phyloP scores from a whole-genome alignment of 2,888 invertebrate species.

The Hirtodrosophila confusa region DNA sequence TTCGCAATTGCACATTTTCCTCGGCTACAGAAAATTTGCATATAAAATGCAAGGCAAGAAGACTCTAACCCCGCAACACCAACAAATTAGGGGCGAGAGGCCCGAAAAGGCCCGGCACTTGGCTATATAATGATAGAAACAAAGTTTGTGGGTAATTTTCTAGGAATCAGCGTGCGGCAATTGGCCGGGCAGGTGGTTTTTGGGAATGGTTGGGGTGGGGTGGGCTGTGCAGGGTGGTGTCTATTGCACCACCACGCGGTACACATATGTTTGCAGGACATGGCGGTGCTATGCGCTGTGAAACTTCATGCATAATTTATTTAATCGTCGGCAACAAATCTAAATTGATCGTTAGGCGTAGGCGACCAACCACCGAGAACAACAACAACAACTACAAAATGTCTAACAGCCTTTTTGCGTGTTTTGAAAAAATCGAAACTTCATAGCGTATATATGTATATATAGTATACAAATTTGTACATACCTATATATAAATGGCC shows the following conservation, averaged over 20 bases:
- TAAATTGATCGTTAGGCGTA: conserved; percentile 79
- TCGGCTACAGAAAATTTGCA: conserved; percentile 57
- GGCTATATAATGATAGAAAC: conserved; percentile 17
- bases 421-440: conserved; percentile 25
- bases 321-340: conserved; percentile 81
- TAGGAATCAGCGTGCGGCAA: conserved; percentile 36
- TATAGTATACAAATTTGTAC: neutral
- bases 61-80: conserved; percentile 24
- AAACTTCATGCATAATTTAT: conserved; percentile 78
- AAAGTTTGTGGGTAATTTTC: conserved; percentile 50
- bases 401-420: conserved; percentile 63
- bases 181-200: conserved; percentile 4
- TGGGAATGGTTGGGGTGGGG: too few species aligned
- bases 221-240: conserved; percentile 7
- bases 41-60: conserved; percentile 52
- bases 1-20: conserved; percentile 11
- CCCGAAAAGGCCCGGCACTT: conserved; percentile 1
- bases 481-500: conserved; percentile 7
- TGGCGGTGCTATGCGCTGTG: conserved; percentile 24
- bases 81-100: conserved; percentile 38
- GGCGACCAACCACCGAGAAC: conserved; percentile 33
- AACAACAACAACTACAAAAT: conserved; percentile 19
- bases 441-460: conserved; percentile 9
- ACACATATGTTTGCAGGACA: conserved; percentile 7
- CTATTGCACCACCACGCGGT: conserved; percentile 10